phyloP scores from a whole-genome alignment of 92 coral and sea anemone genomes.

The Nematostella vectensis region DNA sequence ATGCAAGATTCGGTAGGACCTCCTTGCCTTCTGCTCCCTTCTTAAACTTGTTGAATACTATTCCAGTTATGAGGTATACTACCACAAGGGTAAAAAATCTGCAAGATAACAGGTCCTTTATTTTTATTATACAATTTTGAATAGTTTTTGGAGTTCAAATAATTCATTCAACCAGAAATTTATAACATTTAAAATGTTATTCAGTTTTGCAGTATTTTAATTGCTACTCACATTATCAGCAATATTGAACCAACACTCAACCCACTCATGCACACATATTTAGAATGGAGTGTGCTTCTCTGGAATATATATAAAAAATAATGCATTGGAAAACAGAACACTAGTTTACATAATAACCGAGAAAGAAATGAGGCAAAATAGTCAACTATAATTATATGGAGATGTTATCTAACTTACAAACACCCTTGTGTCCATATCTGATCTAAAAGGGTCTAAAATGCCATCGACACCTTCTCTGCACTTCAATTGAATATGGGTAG shows the following conservation, averaged over 20 bases:
- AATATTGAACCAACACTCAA: neutral
- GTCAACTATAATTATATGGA: no score
- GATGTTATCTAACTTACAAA: no score
- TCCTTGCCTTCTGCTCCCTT: constrained; percentile 49
- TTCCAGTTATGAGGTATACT: constrained; percentile 34
- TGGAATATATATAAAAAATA: no score
- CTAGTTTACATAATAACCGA: no score
- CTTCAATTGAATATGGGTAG: neutral
- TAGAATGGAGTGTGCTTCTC: neutral
- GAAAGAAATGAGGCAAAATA: no score
- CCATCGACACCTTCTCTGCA: neutral
- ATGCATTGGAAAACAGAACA: no score
- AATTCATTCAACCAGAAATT: no score
- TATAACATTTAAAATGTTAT: neutral
- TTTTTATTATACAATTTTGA: no score
- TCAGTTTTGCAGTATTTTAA: no score
- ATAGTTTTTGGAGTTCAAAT: no score
- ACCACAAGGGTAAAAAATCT: constrained; percentile 33
- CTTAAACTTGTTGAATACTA: constrained; percentile 27
- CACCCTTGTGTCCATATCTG: neutral
- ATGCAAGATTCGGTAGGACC: constrained; percentile 28
- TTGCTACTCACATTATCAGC: neutral
- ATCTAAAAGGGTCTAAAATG: neutral
- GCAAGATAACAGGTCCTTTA: neutral
- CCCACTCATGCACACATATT: neutral